phyloP scores from a whole-genome alignment of 2,797 vertebrate genomes.

The Garrulus glandarius region DNA sequence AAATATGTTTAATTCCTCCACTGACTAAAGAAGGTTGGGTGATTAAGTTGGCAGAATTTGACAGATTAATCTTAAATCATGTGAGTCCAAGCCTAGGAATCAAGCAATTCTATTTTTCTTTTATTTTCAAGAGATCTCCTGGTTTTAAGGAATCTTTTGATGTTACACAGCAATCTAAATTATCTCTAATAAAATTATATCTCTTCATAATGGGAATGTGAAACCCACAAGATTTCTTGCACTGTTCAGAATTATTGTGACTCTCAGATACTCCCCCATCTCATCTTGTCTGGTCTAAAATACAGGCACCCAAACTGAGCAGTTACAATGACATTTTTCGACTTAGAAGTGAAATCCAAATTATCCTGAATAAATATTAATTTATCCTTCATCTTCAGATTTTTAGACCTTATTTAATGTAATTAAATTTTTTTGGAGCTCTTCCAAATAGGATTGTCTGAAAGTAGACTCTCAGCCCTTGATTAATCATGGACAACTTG shows the following conservation, averaged over 20 bases:
- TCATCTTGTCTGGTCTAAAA: neutral
- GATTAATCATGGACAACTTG: neutral
- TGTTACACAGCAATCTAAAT: neutral
- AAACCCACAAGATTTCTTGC: neutral
- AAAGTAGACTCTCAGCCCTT: neutral
- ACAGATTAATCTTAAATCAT: neutral
- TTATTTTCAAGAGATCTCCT: neutral
- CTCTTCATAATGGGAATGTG: neutral
- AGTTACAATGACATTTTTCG: neutral
- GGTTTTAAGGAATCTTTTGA: neutral
- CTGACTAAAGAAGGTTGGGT: neutral
- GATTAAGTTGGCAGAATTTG: neutral
- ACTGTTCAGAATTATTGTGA: neutral
- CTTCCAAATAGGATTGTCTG: neutral
- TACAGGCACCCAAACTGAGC: neutral
- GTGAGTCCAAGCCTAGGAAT: neutral
- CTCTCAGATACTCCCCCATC: neutral
- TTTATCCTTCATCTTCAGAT: neutral
- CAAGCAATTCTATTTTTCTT: accelerated
- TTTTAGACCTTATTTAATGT: neutral
- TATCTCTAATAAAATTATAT: neutral
- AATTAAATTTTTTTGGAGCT: neutral
- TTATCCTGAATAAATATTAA: neutral
- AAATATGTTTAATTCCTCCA: neutral
- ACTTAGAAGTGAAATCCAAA: neutral